Percentiles rank a stretch among this genome's conserved stretches.
phyloP scores from a whole-genome alignment of 2,888 invertebrate species.

The Chaetogeoica ovagalla region DNA sequence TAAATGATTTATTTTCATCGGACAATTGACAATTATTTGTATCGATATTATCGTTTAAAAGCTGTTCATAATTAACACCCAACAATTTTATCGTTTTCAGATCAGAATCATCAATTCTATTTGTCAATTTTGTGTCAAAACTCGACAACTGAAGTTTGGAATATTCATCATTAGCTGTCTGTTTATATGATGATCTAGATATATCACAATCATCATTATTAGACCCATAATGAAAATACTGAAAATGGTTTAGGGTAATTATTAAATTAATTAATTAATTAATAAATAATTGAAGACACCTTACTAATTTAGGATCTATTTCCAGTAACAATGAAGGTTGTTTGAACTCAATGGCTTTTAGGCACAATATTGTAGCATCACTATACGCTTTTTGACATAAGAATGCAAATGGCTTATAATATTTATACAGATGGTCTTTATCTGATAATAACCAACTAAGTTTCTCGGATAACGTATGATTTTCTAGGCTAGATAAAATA shows the following conservation, averaged over 20 bases:
- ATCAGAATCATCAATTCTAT: not conserved
- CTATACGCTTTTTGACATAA: conserved; percentile 66
- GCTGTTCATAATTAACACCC: conserved; percentile 36
- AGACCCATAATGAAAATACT: conserved; percentile 29
- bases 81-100: not conserved
- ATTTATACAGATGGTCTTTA: conserved; percentile 65
- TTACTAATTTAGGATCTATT: conserved; percentile 65
- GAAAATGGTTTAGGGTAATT: conserved; percentile 9
- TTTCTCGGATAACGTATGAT: conserved; percentile 65
- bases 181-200: conserved; percentile 6
- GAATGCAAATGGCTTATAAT: conserved; percentile 66
- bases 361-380: conserved; percentile 67
- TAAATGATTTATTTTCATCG: conserved; percentile 2
- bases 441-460: conserved; percentile 68
- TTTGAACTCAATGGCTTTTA: conserved; percentile 68
- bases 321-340: conserved; percentile 67
- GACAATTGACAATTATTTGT: conserved; percentile 14
- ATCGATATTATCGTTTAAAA: conserved; percentile 30
- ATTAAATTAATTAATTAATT: not conserved
- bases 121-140: not conserved
- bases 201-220: conserved; percentile 29
- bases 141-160: conserved; percentile 18
- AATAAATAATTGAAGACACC: conserved; percentile 44
- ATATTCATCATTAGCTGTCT: not conserved
- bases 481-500: conserved; percentile 62